Evolutionary conservation across 2,113 vertebrate species (phyloP).

Genomic region (Ascaphus truei): DNA sequence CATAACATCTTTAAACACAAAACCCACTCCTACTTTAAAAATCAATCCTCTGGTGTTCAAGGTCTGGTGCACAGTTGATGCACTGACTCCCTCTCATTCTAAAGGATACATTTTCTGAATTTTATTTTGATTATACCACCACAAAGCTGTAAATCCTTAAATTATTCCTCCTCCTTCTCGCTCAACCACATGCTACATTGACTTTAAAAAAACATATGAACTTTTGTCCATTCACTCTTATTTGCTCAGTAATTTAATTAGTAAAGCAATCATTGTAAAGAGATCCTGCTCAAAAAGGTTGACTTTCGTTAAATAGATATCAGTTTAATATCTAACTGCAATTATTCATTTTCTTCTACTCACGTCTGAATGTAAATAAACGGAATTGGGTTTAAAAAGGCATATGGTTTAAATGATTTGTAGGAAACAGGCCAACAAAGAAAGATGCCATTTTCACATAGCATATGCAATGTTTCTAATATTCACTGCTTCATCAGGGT

Average conservation of each 20-base stretch:
- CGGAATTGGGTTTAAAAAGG: not conserved
- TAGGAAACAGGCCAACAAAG: not conserved
- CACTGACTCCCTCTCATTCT: constrained; percentile 4
- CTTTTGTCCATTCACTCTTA: not conserved
- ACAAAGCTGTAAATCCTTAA: constrained; percentile 20
- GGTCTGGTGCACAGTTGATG: constrained; percentile 13
- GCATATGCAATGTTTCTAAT: not conserved
- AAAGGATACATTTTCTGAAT: constrained; percentile 28
- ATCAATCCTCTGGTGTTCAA: constrained; percentile 21
- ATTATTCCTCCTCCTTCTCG: constrained; percentile 13
- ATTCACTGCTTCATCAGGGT: too few relatives aligned
- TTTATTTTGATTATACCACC: constrained; percentile 15
- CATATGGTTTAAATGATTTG: constrained; percentile 2
- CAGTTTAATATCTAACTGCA: constrained; percentile 18
- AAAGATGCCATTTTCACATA: not conserved
- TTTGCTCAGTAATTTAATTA: constrained; percentile 20
- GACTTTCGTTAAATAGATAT: not conserved
- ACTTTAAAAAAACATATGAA: constrained; percentile 6
- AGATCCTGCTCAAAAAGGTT: not conserved
- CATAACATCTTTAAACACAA: constrained; percentile 4
- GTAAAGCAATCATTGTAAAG: not conserved
- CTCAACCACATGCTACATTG: not conserved
- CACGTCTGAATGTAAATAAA: constrained; percentile 2
- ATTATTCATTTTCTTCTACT: constrained; percentile 8
- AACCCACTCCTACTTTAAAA: constrained; percentile 1